These are phyloP conservation scores for Gymnocephalus cernua DNA, from an alignment of 2,113 vertebrate genomes.

Conservation along the genomic window DNA sequence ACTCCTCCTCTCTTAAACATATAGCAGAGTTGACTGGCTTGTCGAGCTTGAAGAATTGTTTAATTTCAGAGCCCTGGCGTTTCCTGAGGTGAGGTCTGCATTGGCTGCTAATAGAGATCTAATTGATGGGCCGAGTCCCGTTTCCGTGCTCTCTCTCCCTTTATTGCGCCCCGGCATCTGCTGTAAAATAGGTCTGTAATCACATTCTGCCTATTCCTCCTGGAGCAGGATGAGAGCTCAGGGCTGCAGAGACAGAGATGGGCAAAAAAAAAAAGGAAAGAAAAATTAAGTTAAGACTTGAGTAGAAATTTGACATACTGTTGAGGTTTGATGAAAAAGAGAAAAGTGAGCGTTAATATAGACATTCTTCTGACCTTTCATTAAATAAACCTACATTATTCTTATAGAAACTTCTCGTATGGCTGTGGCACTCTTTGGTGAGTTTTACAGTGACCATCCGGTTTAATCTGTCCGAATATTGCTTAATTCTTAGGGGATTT, in stretches of 20 bases:
- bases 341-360: constrained; percentile 59
- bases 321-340: constrained; percentile 81
- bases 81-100: constrained; percentile 97
- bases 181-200: constrained; percentile 99
- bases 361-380: constrained; percentile 35
- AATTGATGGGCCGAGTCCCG: constrained; percentile 99
- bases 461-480: constrained; percentile 36
- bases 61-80: constrained; percentile 89
- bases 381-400: constrained; percentile 40
- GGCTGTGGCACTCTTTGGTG: constrained; percentile 19
- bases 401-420: constrained; percentile 14
- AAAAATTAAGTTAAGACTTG: constrained; percentile 95
- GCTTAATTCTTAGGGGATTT: constrained; percentile 43
- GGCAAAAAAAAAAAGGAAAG: constrained; percentile 61
- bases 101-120: constrained; percentile 99
- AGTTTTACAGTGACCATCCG: not conserved
- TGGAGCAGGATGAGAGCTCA: constrained; percentile 94
- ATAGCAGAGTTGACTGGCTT: constrained; percentile 81
- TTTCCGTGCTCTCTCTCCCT: constrained; percentile 95
- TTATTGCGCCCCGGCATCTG: constrained; percentile 99
- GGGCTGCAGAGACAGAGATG: constrained; percentile 81
- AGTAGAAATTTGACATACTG: constrained; percentile 87
- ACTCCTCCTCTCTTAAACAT: constrained; percentile 29
- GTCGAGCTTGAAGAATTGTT: constrained; percentile 90
- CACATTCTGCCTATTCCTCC: constrained; percentile 96